phyloP scores from a whole-genome alignment of 1,140 invertebrate genomes.

The Andricus grossulariae region DNA sequence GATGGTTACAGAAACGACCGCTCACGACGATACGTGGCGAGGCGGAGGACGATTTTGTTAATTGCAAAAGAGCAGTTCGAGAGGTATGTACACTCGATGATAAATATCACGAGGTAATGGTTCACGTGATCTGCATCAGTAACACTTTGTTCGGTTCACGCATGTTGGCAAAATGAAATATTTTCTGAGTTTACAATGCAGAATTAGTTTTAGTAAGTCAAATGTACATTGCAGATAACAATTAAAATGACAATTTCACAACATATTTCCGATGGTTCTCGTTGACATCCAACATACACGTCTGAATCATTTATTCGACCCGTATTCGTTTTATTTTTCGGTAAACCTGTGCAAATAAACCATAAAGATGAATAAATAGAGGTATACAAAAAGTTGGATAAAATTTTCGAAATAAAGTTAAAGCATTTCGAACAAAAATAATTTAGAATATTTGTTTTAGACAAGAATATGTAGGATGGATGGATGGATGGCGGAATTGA shows the following conservation, averaged over 20 bases:
- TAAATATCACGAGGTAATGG: slow-evolving; percentile 10
- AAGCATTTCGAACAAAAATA: too few relatives aligned
- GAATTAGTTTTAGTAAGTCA: neutral
- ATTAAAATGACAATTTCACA: neutral
- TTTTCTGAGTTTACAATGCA: neutral
- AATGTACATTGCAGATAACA: neutral
- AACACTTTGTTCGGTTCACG: neutral
- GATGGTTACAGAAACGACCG: neutral
- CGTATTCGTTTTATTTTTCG: too few relatives aligned
- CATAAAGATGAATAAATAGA: too few relatives aligned
- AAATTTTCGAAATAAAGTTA: too few relatives aligned
- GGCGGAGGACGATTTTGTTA: slow-evolving; percentile 5
- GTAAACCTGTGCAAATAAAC: too few relatives aligned
- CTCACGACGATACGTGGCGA: neutral
- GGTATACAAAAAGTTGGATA: too few relatives aligned
- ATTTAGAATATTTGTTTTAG: too few relatives aligned
- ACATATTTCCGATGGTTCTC: neutral
- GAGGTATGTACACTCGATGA: neutral
- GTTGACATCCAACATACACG: neutral
- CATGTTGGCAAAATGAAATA: slow-evolving; percentile 2
- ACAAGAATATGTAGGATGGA: too few relatives aligned
- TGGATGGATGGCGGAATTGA: too few relatives aligned
- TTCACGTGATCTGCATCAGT: slow-evolving; percentile 7
- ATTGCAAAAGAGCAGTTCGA: neutral
- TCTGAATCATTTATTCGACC: neutral